Evolutionary conservation across 1,140 invertebrate genomes (phyloP), one percentile per base, ranked within the genome.

Genomic region (Tachypleus tridentatus): DNA sequence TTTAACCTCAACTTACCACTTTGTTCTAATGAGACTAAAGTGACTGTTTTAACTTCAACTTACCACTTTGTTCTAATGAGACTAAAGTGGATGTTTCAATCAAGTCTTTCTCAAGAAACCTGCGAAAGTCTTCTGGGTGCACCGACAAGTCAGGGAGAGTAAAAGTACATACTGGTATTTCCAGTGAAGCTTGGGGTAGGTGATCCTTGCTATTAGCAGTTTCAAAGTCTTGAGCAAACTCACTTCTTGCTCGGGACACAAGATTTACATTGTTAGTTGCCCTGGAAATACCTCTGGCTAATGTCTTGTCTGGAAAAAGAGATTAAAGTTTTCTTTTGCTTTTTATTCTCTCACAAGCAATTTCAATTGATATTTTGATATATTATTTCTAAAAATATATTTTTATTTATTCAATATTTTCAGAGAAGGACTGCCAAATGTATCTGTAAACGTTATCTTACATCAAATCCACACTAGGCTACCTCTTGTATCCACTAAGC

Each of bases 91-190:
- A 87, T 49, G 85, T 85, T 74, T 93, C 91, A 65, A 94, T 88
- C 9, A 94, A 78, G 76, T 94, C 91, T 75, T 87, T 89, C 73
- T 93, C 89, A 68, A 95, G 77, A 78, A 92, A 94, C 73, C 83
- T 83, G 67, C 86, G 82, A 76, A 88, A 88, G 64, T 85, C 83
- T 52, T 82, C 80, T 72, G 85, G 83, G 75, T 89, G 88, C 51
- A 85, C 80, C 4, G 85, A 84, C 62, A 94, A 80, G 76, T 93
- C 87, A 2, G 91, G 91, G 64, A 94, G 80, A 51, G 88, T 85
- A 72, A 94, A 91, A 54, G 89, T 92, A 75, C 85, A 87, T 64
- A 87, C 84, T 3, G 86, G 87, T 48, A 82, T 84, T 69, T 85
- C 84, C 11, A 73, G 58, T 53, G 54, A 62, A 54, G 29, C 52